These are phyloP conservation scores for Epizoanthus stellaris DNA, from an alignment of 92 coral and sea anemone species.

Conservation along the genomic window DNA sequence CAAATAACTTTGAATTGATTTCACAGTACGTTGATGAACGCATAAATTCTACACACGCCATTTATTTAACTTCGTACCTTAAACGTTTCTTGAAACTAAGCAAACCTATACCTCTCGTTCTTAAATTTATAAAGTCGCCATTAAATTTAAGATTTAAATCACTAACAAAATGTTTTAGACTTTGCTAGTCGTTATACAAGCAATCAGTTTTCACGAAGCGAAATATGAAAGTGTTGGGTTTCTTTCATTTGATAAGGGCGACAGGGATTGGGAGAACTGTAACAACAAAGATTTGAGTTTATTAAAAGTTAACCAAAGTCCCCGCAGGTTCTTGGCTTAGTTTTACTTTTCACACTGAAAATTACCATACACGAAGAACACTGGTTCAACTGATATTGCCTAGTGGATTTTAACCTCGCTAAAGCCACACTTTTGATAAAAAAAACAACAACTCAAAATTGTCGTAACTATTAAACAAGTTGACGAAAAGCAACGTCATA, in stretches of 20 bases:
- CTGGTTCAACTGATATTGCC: background rate
- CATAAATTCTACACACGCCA: background rate
- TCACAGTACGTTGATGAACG: background rate
- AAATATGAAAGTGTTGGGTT: background rate
- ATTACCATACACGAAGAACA: background rate
- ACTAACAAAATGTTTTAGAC: background rate
- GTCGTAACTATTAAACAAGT: too few species aligned
- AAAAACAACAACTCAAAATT: too few species aligned
- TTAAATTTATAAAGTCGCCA: background rate
- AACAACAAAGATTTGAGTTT: conserved; percentile 6
- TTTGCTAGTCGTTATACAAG: background rate
- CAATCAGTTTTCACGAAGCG: background rate
- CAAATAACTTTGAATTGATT: conserved; percentile 30
- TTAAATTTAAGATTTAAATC: background rate
- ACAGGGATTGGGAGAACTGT: background rate
- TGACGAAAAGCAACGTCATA: too few species aligned
- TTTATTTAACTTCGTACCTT: background rate
- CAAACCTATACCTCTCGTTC: background rate
- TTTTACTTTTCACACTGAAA: background rate
- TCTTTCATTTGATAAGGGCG: background rate
- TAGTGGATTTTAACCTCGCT: too few species aligned
- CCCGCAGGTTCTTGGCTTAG: background rate
- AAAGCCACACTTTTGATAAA: too few species aligned
- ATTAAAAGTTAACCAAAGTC: background rate
- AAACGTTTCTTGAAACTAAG: background rate